Evolutionary conservation across 1,140 invertebrate species (phyloP).

Genomic region (Drosophila dunni): DNA sequence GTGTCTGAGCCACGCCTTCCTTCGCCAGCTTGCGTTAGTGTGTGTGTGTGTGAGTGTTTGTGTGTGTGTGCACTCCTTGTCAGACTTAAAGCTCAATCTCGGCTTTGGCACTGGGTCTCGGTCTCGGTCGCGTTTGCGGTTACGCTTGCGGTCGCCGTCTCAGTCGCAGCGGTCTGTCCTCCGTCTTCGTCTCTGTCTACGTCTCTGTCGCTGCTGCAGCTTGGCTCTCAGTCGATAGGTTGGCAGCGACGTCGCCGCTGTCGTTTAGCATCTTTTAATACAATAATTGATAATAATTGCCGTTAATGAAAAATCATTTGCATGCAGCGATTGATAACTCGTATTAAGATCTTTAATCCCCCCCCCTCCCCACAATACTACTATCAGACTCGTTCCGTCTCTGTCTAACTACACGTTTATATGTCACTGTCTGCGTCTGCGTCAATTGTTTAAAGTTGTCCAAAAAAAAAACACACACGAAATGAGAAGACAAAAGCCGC

Average conservation of each 20-base stretch:
- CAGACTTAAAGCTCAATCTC: conserved; percentile 2
- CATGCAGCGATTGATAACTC: conserved; percentile 65
- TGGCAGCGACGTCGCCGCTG: conserved; percentile 48
- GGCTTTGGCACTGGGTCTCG: conserved; percentile 1
- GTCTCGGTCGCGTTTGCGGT: not conserved
- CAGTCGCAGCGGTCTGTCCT: not conserved
- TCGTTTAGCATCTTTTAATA: conserved; percentile 63
- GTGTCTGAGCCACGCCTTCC: conserved; percentile 36
- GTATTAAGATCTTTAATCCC: not conserved
- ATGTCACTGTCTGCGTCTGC: conserved; percentile 53
- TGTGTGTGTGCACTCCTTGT: conserved; percentile 25
- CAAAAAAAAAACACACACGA: conserved; percentile 3
- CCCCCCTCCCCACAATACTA: not conserved
- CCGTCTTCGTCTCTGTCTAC: not conserved
- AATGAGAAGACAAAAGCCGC: conserved; percentile 50
- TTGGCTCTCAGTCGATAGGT: not conserved
- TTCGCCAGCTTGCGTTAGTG: not conserved
- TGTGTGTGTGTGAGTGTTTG: not conserved
- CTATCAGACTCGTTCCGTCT: not conserved
- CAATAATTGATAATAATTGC: conserved; percentile 70
- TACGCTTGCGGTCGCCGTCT: not conserved
- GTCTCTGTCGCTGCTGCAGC: not conserved
- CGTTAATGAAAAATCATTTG: conserved; percentile 72
- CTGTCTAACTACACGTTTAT: conserved; percentile 29
- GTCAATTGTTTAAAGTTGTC: conserved; percentile 51